Percentiles rank a stretch among this genome's conserved stretches.
These are phyloP conservation scores for Phyllotreta cruciferae DNA, from an alignment of 2,888 invertebrate genomes.

Conservation along the genomic window DNA sequence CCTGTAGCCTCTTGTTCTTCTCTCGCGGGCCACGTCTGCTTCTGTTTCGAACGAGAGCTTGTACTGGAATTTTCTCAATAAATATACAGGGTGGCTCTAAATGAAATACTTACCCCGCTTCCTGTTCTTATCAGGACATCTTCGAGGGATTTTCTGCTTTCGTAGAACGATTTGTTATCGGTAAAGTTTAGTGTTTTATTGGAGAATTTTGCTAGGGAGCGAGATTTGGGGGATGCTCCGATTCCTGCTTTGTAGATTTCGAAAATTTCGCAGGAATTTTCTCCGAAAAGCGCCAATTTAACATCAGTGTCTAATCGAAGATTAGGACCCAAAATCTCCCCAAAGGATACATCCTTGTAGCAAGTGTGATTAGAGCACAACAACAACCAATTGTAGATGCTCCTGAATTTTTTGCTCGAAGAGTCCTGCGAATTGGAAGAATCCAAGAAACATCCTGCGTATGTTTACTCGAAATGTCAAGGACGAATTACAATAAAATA, in stretches of 20 bases:
- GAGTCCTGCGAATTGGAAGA: not conserved
- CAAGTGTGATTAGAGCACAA: not conserved
- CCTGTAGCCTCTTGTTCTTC: constrained; percentile 36
- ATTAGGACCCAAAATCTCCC: constrained; percentile 34
- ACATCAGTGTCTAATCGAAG: constrained; percentile 45
- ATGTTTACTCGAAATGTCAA: not conserved
- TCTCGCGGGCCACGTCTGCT: constrained; percentile 9
- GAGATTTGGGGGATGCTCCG: constrained; percentile 26
- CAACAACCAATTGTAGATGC: constrained; percentile 3
- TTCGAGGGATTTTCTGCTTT: constrained; percentile 46
- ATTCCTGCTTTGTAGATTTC: constrained; percentile 46
- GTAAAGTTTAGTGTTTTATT: not conserved
- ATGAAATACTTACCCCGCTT: constrained; percentile 43
- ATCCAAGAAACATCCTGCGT: not conserved
- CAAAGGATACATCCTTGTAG: constrained; percentile 2
- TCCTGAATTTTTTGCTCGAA: constrained; percentile 9
- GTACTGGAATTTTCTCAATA: constrained; percentile 22
- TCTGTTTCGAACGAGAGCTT: constrained; percentile 34
- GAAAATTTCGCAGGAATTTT: constrained; percentile 35
- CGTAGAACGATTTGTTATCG: constrained; percentile 37
- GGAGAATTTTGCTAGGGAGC: constrained; percentile 3
- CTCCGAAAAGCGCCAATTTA: constrained; percentile 33
- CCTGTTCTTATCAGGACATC: constrained; percentile 44
- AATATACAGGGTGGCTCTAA: no score
- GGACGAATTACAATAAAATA: no score